These are phyloP conservation scores for Lophochroa leadbeateri DNA, from an alignment of 2,113 vertebrate species.

Conservation along the genomic window DNA sequence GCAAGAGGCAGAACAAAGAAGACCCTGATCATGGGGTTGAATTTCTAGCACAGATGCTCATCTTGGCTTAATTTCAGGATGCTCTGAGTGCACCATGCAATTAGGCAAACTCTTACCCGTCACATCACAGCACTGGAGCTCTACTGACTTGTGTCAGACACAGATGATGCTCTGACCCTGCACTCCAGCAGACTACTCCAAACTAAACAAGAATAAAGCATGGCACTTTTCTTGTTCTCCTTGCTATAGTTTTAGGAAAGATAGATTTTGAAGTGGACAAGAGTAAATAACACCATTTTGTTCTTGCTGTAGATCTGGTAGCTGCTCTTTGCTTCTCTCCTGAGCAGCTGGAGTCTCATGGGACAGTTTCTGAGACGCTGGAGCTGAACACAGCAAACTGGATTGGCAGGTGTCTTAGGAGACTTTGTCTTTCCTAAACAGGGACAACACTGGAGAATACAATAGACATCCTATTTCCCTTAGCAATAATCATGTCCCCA, in stretches of 20 bases:
- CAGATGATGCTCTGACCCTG: not conserved
- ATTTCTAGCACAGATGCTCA: constrained; percentile 34
- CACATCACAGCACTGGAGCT: not conserved
- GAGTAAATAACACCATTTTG: not conserved
- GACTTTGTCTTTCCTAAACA: not conserved
- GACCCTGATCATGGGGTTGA: not conserved
- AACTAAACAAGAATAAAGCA: not conserved
- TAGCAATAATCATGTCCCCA: not conserved
- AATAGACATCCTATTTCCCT: not conserved
- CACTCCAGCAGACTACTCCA: not conserved
- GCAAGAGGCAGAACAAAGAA: not conserved
- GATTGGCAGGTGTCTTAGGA: not conserved
- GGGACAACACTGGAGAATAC: not conserved
- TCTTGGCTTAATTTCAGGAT: constrained; percentile 27
- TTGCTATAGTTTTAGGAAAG: not conserved
- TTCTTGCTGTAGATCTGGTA: not conserved
- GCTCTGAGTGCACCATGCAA: not conserved
- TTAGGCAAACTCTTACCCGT: not conserved
- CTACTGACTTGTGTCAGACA: not conserved
- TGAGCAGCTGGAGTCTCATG: not conserved
- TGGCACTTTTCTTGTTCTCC: not conserved
- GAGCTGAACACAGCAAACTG: not conserved
- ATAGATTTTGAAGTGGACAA: not conserved
- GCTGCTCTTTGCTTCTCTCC: not conserved
- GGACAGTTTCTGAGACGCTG: not conserved